Base-by-base conservation (phyloP, 2,888 invertebrate species). In the Apamea crenata region DNA sequence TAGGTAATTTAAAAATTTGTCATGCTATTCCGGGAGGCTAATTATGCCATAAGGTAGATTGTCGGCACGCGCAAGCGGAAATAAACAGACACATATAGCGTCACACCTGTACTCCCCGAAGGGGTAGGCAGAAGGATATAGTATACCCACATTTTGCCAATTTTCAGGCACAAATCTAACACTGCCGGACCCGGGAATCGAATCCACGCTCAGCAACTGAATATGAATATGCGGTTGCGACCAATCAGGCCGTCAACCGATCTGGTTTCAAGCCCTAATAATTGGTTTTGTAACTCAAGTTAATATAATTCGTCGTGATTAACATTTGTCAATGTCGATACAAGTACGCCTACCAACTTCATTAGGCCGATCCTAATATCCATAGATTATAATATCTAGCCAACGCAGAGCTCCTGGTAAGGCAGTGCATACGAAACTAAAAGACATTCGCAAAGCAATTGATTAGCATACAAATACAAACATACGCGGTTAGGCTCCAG, bases 391-490 rank as follows among this genome's bases (percentile, higher is more conserved):
- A 50, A 73, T 25, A 69, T 56, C 32, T 56, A 68, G 21, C 25
- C 12, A 70, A 73, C 25, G 59, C 85, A 74, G 44, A 67, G 59
- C 59, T 79, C 10, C 10, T 36, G 59, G 32, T 50, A n/a, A 36
- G 12, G 53, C 36, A 72, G 25, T 66, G 66, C 69, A 78, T 53
- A 76, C 25, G 14, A 53, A 69, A 69, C 56, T 56, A 40, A 32
- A 53, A 65, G 10, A 53, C 16, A 87, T 74, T 85, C 74, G 80
- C 83, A 78, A 72, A 72, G 70, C 87, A 84, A 72, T 65, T 59
- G 29, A 75, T 83, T 77, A 81, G 56, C 73, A 88, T 81, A 76
- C 72, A 83, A 77, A 74, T 77, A 77, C 74, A 81, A 74, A 71
- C 78, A 79, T 44, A 78, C 71, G 59, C 75, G 68, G 66, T 69